Evolutionary conservation across 2,888 invertebrate species (phyloP), one percentile per base, ranked within the genome.

Genomic region (Lycia hirtaria): DNA sequence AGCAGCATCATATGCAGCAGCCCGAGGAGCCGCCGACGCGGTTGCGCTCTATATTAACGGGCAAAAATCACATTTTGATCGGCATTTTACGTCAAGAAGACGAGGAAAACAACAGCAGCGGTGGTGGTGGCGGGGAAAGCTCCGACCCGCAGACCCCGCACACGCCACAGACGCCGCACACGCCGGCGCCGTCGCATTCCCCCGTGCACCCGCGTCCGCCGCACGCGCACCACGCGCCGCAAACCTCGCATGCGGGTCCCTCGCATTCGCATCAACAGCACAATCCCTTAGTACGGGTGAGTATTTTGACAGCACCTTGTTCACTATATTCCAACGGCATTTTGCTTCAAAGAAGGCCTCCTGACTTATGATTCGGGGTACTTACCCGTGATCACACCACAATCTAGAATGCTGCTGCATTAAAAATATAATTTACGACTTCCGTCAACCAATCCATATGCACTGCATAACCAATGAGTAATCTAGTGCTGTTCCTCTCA

Each of bases 281-380:
- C 87, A 93, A 79, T 89, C 94, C 82, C 7, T 88, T 95, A 68
- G 86, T 89, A 51, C 83, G 83, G 83, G 92, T 92, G 48, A 76
- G 80, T 75, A 56, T 49, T 50, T 24, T 17, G 30, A n/a, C 15
- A 38, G 0, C 20, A 15, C 37, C 6, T 14, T 15, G 6, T 22
- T 10, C 3, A 7, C 6, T 7, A 12, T 30, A 12, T n/a, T 30
- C 12, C n/a, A 4, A 28, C n/a, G n/a, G n/a, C n/a, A n/a, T n/a
- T n/a, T n/a, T n/a, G n/a, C n/a, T n/a, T n/a, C n/a, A n/a, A n/a
- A n/a, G n/a, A n/a, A n/a, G n/a, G n/a, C n/a, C n/a, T n/a, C n/a
- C n/a, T n/a, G n/a, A n/a, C n/a, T n/a, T n/a, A n/a, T n/a, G n/a
- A n/a, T n/a, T n/a, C n/a, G n/a, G n/a, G n/a, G n/a, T n/a, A n/a